Conservation (phyloP, 2,797 vertebrate species). For the Borostomias antarcticus region DNA sequence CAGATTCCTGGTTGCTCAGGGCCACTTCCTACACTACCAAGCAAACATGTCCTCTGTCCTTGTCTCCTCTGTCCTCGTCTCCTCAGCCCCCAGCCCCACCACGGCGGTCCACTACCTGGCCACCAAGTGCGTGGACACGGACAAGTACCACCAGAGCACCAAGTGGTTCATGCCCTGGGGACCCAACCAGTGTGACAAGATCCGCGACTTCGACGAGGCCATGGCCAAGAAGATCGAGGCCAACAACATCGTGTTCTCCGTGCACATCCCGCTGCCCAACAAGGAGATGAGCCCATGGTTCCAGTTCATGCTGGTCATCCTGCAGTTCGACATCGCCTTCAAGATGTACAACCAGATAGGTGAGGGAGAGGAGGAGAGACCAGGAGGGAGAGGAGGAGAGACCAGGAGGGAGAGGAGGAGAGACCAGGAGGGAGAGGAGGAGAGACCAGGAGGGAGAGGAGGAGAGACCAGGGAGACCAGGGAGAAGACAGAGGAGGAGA, state of each 20-base stretch:
- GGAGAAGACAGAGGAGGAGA: too few species aligned
- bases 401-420: too few species aligned
- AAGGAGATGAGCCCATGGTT: conserved; percentile 99
- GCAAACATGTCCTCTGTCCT: not conserved
- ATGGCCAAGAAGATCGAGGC: conserved; percentile 87
- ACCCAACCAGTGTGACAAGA: conserved; percentile 84
- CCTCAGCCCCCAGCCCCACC: conserved; percentile 93
- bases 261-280: conserved; percentile 85
- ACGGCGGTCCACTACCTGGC: conserved; percentile 81
- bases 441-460: too few species aligned
- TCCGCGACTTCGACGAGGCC: conserved; percentile 88
- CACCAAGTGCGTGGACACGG: conserved; percentile 87
- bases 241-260: conserved; percentile 93
- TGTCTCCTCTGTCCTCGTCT: conserved; percentile 20
- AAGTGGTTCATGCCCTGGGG: conserved; percentile 97
- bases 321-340: conserved; percentile 94
- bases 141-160: conserved; percentile 75
- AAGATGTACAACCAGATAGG: conserved; percentile 91
- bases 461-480: too few species aligned
- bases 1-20: too few species aligned
- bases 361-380: too few species aligned
- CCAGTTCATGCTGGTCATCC: conserved; percentile 95
- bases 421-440: too few species aligned
- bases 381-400: too few species aligned
- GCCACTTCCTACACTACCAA: too few species aligned